These are phyloP conservation scores for Rhagium mordax DNA, from an alignment of 2,888 invertebrate genomes.

Conservation along the genomic window DNA sequence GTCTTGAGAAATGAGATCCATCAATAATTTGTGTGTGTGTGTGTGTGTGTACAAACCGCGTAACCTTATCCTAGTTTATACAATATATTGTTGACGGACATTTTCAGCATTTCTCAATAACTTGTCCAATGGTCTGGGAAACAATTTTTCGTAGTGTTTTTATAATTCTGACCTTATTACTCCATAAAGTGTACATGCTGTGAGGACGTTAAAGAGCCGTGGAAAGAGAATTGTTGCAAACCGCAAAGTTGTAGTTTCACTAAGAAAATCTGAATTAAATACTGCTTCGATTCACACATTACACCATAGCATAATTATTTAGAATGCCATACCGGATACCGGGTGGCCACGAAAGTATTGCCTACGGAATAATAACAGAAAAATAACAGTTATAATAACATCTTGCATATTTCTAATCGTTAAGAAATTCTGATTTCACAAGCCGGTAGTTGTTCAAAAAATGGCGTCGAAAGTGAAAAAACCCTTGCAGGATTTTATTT, in stretches of 20 bases:
- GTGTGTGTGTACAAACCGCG: not conserved
- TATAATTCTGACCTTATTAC: conserved; percentile 12
- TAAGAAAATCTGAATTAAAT: not conserved
- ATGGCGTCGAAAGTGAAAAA: no score
- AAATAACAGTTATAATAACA: no score
- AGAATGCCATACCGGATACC: no score
- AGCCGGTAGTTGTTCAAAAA: no score
- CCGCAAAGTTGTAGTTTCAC: not conserved
- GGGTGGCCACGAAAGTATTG: no score
- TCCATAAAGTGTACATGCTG: conserved; percentile 5
- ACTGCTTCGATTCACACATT: no score
- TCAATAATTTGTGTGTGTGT: not conserved
- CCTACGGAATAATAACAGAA: no score
- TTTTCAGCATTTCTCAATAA: conserved; percentile 27
- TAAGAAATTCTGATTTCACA: no score
- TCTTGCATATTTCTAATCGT: no score
- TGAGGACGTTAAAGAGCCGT: conserved; percentile 4
- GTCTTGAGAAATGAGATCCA: conserved; percentile 6
- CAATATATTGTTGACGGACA: conserved; percentile 10
- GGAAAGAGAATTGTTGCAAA: conserved; percentile 10
- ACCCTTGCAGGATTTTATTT: no score
- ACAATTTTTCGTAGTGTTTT: conserved; percentile 12
- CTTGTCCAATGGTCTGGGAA: conserved; percentile 12
- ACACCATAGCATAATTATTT: no score
- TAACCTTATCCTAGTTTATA: conserved; percentile 28